These are phyloP conservation scores for Metellina segmentata DNA, from an alignment of 2,888 invertebrate genomes.

Conservation along the genomic window DNA sequence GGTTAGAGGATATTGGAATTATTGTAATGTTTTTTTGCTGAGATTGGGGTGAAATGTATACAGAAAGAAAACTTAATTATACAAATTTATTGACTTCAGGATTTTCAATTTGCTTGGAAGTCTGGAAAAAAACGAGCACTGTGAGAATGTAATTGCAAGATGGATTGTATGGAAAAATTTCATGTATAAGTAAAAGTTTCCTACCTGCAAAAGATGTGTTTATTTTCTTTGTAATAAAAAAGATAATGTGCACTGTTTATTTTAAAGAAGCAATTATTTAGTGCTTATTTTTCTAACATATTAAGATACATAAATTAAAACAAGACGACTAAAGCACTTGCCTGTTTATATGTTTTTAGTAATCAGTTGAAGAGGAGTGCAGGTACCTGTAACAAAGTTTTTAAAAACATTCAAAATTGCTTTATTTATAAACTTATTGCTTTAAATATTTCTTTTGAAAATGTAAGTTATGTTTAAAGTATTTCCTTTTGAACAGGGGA, in stretches of 20 bases:
- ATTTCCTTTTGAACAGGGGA: too few species aligned
- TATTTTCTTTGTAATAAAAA: slow-evolving; percentile 62
- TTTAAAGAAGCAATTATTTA: slow-evolving; percentile 35
- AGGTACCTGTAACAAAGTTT: too few species aligned
- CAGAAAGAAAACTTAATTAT: slow-evolving; percentile 64
- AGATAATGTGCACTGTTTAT: slow-evolving; percentile 50
- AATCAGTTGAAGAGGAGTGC: too few species aligned
- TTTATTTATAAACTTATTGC: too few species aligned
- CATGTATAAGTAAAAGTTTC: slow-evolving; percentile 77
- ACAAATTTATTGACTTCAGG: slow-evolving; percentile 63
- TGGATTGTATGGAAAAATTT: slow-evolving; percentile 75
- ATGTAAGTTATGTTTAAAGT: too few species aligned
- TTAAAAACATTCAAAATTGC: too few species aligned
- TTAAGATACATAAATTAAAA: neutral
- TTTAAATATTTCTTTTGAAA: too few species aligned
- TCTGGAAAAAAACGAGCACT: slow-evolving; percentile 54
- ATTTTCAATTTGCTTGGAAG: slow-evolving; percentile 60
- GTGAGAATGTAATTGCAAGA: slow-evolving; percentile 72
- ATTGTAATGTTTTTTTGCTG: slow-evolving; percentile 61
- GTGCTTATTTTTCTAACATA: neutral
- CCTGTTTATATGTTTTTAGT: too few species aligned
- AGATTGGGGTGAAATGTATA: slow-evolving; percentile 60
- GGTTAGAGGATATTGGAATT: slow-evolving; percentile 68
- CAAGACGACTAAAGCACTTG: too few species aligned
- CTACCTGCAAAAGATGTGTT: slow-evolving; percentile 69